A percentile compares a stretch with the other conserved stretches of the same genome.
Conservation (phyloP, 2,797 vertebrate genomes). For the Cossypha dichroa region DNA sequence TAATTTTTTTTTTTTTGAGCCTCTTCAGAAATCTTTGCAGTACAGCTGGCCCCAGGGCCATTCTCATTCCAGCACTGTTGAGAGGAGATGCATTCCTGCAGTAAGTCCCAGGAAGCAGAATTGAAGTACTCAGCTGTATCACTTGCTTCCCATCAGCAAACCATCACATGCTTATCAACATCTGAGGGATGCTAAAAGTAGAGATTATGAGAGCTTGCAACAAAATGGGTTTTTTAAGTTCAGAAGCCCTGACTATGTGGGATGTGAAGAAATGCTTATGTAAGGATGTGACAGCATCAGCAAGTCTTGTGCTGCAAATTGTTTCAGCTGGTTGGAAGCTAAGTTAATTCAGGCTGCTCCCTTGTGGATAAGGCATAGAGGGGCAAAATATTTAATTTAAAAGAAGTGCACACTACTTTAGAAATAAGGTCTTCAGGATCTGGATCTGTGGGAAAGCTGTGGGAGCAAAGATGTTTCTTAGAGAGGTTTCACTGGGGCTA, state of each 20-base stretch:
- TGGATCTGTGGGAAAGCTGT: not conserved
- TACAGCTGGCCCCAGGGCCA: not conserved
- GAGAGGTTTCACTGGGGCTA: not conserved
- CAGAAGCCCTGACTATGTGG: constrained; percentile 24
- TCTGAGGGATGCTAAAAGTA: constrained; percentile 24
- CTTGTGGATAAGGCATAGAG: not conserved
- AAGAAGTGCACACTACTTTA: not conserved
- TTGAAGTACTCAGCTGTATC: not conserved
- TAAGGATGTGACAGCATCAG: constrained; percentile 36
- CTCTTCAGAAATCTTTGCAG: not conserved
- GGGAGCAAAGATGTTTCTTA: not conserved
- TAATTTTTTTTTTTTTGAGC: not conserved
- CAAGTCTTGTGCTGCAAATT: constrained; percentile 10
- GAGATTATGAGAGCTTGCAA: not conserved
- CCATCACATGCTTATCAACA: constrained; percentile 32
- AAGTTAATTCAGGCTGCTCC: constrained; percentile 18
- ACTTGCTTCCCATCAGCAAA: not conserved
- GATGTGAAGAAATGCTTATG: constrained; percentile 57
- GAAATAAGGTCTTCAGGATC: not conserved
- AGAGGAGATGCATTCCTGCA: not conserved
- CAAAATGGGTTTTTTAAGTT: constrained; percentile 5
- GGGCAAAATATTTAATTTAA: not conserved
- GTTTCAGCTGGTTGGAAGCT: constrained; percentile 14
- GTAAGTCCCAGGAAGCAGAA: not conserved
- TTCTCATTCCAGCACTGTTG: accelerated